phyloP scores from a whole-genome alignment of 2,888 invertebrate species.

The Caenorhabditis panamensis region DNA sequence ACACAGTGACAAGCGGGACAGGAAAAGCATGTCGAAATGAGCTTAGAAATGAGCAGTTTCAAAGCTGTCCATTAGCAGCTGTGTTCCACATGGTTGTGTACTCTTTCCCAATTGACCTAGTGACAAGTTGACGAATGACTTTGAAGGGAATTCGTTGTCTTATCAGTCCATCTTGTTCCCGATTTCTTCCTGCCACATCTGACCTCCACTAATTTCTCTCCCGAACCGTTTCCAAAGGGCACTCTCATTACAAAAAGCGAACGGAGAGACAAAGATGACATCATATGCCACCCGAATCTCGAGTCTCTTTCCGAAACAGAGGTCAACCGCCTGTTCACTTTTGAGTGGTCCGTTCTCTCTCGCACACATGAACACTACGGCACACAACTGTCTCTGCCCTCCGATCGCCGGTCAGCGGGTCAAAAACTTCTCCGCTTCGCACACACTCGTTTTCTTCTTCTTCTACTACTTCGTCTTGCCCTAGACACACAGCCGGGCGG shows the following conservation, averaged over 20 bases:
- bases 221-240: slow-evolving; percentile 23
- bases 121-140: slow-evolving; percentile 11
- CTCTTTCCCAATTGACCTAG: background rate
- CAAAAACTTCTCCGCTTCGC: slow-evolving; percentile 46
- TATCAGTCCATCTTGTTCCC: slow-evolving; percentile 8
- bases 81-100: background rate
- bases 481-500: slow-evolving; percentile 12
- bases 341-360: slow-evolving; percentile 1
- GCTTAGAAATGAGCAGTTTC: slow-evolving; percentile 24
- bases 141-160: slow-evolving; percentile 1
- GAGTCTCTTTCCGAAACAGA: slow-evolving; percentile 25
- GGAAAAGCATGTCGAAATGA: slow-evolving; percentile 28
- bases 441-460: background rate
- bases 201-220: slow-evolving; percentile 42
- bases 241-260: slow-evolving; percentile 37
- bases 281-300: slow-evolving; percentile 24
- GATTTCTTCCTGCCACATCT: slow-evolving; percentile 7
- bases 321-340: slow-evolving; percentile 30
- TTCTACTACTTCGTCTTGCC: background rate
- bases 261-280: slow-evolving; percentile 29
- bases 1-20: slow-evolving; percentile 41
- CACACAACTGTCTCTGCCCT: slow-evolving; percentile 36
- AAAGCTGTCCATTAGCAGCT: background rate
- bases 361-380: slow-evolving; percentile 20
- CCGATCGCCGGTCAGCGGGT: slow-evolving; percentile 28